Evolutionary conservation across 2,888 invertebrate genomes (phyloP), one percentile per base, ranked within the genome.

Genomic region (Drosophila macrospina): DNA sequence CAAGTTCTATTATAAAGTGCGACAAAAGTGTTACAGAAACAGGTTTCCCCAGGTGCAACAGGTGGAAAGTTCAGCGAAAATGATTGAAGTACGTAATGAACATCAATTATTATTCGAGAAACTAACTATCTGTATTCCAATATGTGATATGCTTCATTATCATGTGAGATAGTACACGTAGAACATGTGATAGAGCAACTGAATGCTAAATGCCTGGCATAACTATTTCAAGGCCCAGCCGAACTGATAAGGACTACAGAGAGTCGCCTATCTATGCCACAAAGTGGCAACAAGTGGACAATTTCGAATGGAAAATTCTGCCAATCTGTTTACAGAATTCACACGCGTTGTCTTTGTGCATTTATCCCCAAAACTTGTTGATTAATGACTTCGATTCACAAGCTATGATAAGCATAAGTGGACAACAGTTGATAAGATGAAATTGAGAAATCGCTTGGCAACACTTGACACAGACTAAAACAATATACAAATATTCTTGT

Each of bases 51-150:
- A 20, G 20, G 2, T 20, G 20, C 3, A 20, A 20, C 8, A 13
- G 13, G 24, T 13, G 28, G 5, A 32, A 59, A 42, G 10, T 64
- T 41, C 44, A 44, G 51, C 37, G 6, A 64, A 48, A 36, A 77
- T 77, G 76, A 59, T 75, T 64, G 67, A 75, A 71, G 76, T 77
- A 71, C 51, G 80, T 79, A 74, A 45, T 34, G 6, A 55, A 34
- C 28, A 56, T 42, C n/a, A 56, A 16, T 37, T 47, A 39, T 28
- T 11, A 26, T 26, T 50, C 16, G 8, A 41, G 42, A 57, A 59
- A n/a, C 32, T 32, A 32, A 60, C 36, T 57, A 45, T 39, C n/a
- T 39, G 37, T 20, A 20, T 20, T 20, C 3, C 20, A 20, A 48
- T 54, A 52, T 41, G 3, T 56, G 20, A 41, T 59, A 50, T 50